Evolutionary conservation across 2,888 invertebrate species (phyloP).

Genomic region (Tenthredo livida): DNA sequence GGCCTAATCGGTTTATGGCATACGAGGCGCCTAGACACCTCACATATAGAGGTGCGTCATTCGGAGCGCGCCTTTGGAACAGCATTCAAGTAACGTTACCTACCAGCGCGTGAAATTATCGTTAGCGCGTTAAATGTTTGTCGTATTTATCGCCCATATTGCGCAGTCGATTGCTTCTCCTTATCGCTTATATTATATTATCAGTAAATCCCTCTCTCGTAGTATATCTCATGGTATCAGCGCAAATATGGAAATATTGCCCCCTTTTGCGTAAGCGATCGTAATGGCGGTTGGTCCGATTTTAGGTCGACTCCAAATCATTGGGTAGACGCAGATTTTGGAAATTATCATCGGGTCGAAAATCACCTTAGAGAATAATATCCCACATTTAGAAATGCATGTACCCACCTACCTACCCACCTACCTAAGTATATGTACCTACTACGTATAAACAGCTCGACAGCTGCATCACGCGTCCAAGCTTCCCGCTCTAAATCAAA

Average conservation of each 20-base stretch:
- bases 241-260: conserved; percentile 72
- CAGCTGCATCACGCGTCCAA: conserved; percentile 19
- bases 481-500: conserved; percentile 21
- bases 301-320: conserved; percentile 17
- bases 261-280: conserved; percentile 48
- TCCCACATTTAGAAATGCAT: neutral
- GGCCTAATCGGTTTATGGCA: conserved; percentile 71
- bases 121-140: conserved; percentile 59
- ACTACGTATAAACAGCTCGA: neutral
- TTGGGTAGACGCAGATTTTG: neutral
- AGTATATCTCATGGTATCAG: conserved; percentile 66
- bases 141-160: conserved; percentile 64
- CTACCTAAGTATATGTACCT: neutral
- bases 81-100: conserved; percentile 8
- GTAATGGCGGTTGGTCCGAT: conserved; percentile 23
- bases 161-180: conserved; percentile 71
- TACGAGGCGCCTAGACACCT: conserved; percentile 62
- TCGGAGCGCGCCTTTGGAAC: conserved; percentile 19
- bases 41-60: conserved; percentile 46
- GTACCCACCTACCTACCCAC: neutral
- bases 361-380: neutral
- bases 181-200: conserved; percentile 74
- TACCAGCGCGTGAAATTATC: conserved; percentile 57
- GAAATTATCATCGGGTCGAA: neutral
- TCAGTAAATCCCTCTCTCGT: conserved; percentile 69